Percentiles rank a stretch among this genome's conserved stretches.
phyloP scores from a whole-genome alignment of 2,888 invertebrate genomes.

The Endotricha flammealis region DNA sequence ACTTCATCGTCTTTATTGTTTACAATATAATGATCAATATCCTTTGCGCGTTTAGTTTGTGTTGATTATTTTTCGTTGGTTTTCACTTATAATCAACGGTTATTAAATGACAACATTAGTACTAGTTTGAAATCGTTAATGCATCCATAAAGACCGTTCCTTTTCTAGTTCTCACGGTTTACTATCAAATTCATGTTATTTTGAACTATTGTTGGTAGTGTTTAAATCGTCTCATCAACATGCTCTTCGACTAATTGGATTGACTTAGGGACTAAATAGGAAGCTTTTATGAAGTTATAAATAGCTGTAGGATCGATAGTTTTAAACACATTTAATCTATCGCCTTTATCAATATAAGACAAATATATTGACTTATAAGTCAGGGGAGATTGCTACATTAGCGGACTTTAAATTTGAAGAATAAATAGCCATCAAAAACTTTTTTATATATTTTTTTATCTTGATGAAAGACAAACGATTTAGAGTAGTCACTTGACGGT shows the following conservation, averaged over 20 bases:
- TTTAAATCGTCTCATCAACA: conserved; percentile 8
- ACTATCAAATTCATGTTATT: conserved; percentile 5
- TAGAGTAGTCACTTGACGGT: too few relatives aligned
- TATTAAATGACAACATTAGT: conserved; percentile 25
- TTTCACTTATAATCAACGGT: conserved; percentile 16
- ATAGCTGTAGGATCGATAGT: too few relatives aligned
- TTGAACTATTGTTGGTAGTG: conserved; percentile 5
- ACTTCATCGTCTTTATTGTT: conserved; percentile 2
- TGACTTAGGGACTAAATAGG: too few relatives aligned
- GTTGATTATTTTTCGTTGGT: conserved; percentile 3
- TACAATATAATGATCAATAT: conserved; percentile 8
- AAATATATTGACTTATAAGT: too few relatives aligned
- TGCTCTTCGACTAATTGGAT: conserved; percentile 3
- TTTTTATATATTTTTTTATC: too few relatives aligned
- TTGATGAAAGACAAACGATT: too few relatives aligned
- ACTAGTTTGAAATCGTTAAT: conserved; percentile 21
- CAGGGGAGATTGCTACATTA: too few relatives aligned
- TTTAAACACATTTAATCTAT: too few relatives aligned
- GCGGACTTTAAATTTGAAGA: too few relatives aligned
- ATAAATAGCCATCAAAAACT: too few relatives aligned
- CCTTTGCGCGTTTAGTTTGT: neutral
- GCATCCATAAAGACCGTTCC: conserved; percentile 13
- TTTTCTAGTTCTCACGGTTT: conserved; percentile 9
- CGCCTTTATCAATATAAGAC: too few relatives aligned
- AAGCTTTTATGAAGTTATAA: too few relatives aligned